Percentiles rank a stretch among this genome's conserved stretches.
Conservation (phyloP, 2,888 invertebrate species). For the Schrankia costaestrigalis region DNA sequence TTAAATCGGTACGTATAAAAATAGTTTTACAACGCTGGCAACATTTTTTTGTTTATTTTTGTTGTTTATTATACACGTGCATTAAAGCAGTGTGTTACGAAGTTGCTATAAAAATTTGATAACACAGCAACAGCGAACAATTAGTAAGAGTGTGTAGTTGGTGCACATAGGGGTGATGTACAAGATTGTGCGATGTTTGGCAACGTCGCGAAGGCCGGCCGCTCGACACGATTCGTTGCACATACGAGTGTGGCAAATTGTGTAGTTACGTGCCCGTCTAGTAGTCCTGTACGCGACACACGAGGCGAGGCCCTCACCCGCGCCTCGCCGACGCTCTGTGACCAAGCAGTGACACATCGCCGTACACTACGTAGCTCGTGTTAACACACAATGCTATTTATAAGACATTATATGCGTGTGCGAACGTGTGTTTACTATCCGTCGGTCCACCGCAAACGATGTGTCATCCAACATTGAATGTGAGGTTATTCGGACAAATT, state of each 20-base stretch:
- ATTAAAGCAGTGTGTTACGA: slow-evolving; percentile 18
- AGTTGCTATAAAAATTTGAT: slow-evolving; percentile 38
- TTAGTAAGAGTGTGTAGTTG: too few species aligned
- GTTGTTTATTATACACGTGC: slow-evolving; percentile 15
- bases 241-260: slow-evolving; percentile 50
- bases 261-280: slow-evolving; percentile 55
- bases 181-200: slow-evolving; percentile 54
- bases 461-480: slow-evolving; percentile 72
- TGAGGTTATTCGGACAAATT: slow-evolving; percentile 63
- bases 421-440: slow-evolving; percentile 72
- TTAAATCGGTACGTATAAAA: slow-evolving; percentile 1
- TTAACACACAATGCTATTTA: slow-evolving; percentile 74
- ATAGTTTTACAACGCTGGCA: slow-evolving; percentile 4
- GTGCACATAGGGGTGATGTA: too few species aligned
- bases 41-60: slow-evolving; percentile 5
- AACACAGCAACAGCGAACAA: slow-evolving; percentile 42
- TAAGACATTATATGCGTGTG: slow-evolving; percentile 64
- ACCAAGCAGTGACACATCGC: slow-evolving; percentile 65
- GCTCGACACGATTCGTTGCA: slow-evolving; percentile 47
- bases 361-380: slow-evolving; percentile 65
- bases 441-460: slow-evolving; percentile 65
- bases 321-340: slow-evolving; percentile 43
- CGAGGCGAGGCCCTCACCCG: slow-evolving; percentile 41
- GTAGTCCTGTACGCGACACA: too few species aligned
- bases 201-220: slow-evolving; percentile 51